Conservation (phyloP, 2,888 invertebrate species). For the Eucriotettix oculatus region DNA sequence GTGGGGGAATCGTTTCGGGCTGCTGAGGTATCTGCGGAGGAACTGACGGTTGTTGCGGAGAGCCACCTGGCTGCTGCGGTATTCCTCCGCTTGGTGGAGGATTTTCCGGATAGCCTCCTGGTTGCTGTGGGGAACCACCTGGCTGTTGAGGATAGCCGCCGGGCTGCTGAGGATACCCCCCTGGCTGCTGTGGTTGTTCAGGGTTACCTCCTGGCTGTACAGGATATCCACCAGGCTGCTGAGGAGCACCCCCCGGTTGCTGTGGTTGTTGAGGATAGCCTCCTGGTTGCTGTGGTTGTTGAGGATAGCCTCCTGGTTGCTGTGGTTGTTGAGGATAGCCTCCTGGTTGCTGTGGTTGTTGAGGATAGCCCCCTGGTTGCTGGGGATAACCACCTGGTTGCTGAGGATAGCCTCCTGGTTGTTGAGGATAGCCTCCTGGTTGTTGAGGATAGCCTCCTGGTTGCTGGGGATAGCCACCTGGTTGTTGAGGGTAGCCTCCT, state of each 20-base stretch:
- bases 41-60: slow-evolving; percentile 1
- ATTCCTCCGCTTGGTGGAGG: neutral
- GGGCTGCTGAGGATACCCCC: neutral
- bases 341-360: slow-evolving; percentile 3
- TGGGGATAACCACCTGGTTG: slow-evolving; percentile 2
- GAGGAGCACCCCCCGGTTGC: slow-evolving; percentile 7
- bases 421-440: slow-evolving; percentile 5
- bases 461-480: slow-evolving; percentile 1
- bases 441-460: slow-evolving; percentile 3
- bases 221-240: slow-evolving; percentile 1
- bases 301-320: slow-evolving; percentile 8
- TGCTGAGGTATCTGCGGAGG: neutral
- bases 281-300: slow-evolving; percentile 1
- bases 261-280: neutral
- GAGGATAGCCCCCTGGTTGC: slow-evolving; percentile 7
- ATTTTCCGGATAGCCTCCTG: slow-evolving; percentile 4
- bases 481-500: neutral
- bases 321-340: neutral
- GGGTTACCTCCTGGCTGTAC: neutral
- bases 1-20: neutral
- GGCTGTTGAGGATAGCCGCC: slow-evolving; percentile 6
- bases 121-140: slow-evolving; percentile 4
- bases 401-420: slow-evolving; percentile 6
- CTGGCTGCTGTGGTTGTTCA: neutral
- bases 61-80: slow-evolving; percentile 1